Base-by-base conservation (phyloP, 2,113 vertebrate genomes). In the Antechinus flavipes region DNA sequence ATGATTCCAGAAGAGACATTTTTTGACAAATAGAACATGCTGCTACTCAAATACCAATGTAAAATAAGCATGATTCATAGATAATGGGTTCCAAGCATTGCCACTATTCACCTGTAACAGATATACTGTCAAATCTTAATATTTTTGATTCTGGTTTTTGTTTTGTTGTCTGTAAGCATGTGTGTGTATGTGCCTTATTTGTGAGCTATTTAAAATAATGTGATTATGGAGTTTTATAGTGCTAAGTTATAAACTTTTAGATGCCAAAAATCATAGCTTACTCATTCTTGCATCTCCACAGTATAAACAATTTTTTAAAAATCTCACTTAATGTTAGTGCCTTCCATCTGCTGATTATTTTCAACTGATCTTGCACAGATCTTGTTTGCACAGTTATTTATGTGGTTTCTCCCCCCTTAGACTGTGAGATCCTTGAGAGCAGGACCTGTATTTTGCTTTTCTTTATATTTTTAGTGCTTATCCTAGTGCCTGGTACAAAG, bases 161-260 rank as follows among this genome's bases (percentile, higher is more conserved):
- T 27, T 61, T 11, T n/a, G 19, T 3, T n/a, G 5, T 76, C 1
- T 35, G 4, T n/a, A 0, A 10, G 0, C 12, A 0, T 76, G 35
- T 35, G 0, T 76, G 12, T 26, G 35, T 55, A 22, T 19, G 54
- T 23, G 19, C 42, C 35, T 76, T 27, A 54, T 89, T 9, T 52
- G 89, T 89, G 68, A 54, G 91, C 91, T 56, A 52, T 4, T 53
- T 26, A 46, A 90, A 93, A 56, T 50, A 55, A 52, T 46, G 49
- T 7, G 9, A 46, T 3, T n/a, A 19, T 24, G 23, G 14, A 24
- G 55, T n/a, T 93, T 95, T 91, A 53, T 91, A 91, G 23, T 92
- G n/a, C 47, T 92, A 9, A 1, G 24, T 7, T 6, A 25, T 42
- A 84, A 84, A 0, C 76, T 68, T 55, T 84, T 26, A 35, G 50